These are phyloP conservation scores for Trichechus manatus DNA, from an alignment of 2,113 vertebrate genomes.

Conservation along the genomic window DNA sequence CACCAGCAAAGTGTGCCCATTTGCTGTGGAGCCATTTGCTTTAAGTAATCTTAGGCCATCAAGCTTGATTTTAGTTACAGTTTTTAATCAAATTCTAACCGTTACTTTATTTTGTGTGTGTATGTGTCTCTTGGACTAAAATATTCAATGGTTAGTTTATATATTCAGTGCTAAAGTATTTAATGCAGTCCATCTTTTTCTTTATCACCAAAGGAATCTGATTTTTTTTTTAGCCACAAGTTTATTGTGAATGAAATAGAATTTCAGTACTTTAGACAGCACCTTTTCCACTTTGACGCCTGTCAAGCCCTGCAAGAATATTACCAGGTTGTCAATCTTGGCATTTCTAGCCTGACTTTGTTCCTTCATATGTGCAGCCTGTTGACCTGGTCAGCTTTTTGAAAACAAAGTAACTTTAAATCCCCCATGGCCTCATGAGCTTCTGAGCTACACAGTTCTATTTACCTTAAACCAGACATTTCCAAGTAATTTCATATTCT, in stretches of 20 bases:
- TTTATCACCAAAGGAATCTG: not conserved
- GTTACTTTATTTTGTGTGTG: not conserved
- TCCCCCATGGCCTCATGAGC: not conserved
- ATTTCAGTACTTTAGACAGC: slow-evolving; percentile 51
- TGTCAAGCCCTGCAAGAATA: not conserved
- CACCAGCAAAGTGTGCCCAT: accelerated
- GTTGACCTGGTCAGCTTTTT: not conserved
- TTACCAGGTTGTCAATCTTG: not conserved
- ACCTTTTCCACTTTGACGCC: not conserved
- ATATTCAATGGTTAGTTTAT: not conserved
- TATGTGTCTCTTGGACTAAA: not conserved
- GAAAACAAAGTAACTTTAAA: not conserved
- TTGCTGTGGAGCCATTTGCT: not conserved
- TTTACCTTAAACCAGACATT: slow-evolving; percentile 27
- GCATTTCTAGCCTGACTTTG: not conserved
- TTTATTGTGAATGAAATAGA: not conserved
- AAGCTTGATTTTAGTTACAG: not conserved
- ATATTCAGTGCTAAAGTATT: not conserved
- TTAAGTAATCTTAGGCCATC: not conserved
- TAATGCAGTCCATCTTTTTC: not conserved
- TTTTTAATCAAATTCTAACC: not conserved
- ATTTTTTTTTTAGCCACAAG: not conserved
- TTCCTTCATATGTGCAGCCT: not conserved
- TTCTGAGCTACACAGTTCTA: not conserved
- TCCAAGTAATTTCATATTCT: slow-evolving; percentile 38